These are phyloP conservation scores for Catotricha subobsoleta DNA, from an alignment of 2,888 invertebrate species.

Conservation along the genomic window DNA sequence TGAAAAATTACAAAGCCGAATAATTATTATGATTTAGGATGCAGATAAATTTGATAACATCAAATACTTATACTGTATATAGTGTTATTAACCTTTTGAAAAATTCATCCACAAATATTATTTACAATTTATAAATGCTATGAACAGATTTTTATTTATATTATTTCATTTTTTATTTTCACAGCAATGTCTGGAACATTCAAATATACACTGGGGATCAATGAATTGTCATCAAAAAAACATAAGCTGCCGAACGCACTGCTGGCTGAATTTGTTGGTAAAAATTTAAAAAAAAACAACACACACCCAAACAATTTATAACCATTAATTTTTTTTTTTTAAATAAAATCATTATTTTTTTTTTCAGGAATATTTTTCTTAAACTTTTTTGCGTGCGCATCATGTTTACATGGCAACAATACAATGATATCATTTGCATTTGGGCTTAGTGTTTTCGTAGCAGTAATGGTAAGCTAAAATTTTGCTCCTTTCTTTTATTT, in stretches of 20 bases:
- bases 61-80: no score
- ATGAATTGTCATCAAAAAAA: slow-evolving; percentile 51
- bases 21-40: no score
- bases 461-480: slow-evolving; percentile 46
- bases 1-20: no score
- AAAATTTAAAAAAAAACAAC: slow-evolving; percentile 11
- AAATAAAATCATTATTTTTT: not conserved
- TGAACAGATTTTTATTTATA: no score
- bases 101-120: no score
- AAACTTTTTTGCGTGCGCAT: slow-evolving; percentile 79
- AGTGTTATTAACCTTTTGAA: no score
- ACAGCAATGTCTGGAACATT: slow-evolving; percentile 36
- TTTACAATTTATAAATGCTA: no score
- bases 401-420: slow-evolving; percentile 37
- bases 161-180: no score
- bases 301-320: not conserved
- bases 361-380: slow-evolving; percentile 53
- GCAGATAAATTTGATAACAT: no score
- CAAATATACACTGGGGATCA: slow-evolving; percentile 45
- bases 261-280: slow-evolving; percentile 69
- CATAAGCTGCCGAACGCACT: slow-evolving; percentile 60
- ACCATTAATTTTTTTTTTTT: not conserved
- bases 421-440: slow-evolving; percentile 64
- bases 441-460: slow-evolving; percentile 67
- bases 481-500: slow-evolving; percentile 17